A percentile compares a stretch with the other conserved stretches of the same genome.
Conservation (phyloP, 2,888 invertebrate genomes). For the Parasteatoda lunata region DNA sequence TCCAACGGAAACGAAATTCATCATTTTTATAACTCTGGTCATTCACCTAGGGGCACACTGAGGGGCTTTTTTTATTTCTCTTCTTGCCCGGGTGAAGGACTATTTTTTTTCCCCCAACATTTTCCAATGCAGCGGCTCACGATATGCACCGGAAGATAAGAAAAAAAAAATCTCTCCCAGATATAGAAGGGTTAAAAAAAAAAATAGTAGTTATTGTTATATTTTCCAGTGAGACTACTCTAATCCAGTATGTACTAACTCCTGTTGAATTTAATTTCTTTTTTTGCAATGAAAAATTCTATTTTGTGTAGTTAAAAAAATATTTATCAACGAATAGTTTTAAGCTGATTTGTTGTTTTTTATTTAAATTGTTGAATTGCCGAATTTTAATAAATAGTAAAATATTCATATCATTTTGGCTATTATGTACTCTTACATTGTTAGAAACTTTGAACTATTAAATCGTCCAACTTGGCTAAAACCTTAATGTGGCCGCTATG, state of each 20-base stretch:
- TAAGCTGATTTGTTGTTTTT: too few species aligned
- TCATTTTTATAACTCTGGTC: slow-evolving; percentile 53
- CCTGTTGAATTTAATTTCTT: background rate
- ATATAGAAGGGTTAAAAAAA: slow-evolving; percentile 46
- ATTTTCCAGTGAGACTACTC: background rate
- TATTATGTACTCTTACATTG: too few species aligned
- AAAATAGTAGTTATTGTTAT: background rate
- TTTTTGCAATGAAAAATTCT: background rate
- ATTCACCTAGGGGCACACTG: slow-evolving; percentile 44
- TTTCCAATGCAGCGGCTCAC: slow-evolving; percentile 34
- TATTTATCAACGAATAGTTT: too few species aligned
- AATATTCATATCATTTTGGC: too few species aligned
- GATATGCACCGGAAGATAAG: slow-evolving; percentile 41
- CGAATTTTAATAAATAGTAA: too few species aligned
- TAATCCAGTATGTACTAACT: background rate
- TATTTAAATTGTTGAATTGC: too few species aligned
- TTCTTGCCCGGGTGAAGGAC: slow-evolving; percentile 18
- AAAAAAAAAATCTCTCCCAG: slow-evolving; percentile 49
- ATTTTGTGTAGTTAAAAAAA: background rate
- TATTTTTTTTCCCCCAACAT: slow-evolving; percentile 7
- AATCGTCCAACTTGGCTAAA: too few species aligned
- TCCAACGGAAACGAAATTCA: slow-evolving; percentile 27
- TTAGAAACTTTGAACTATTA: too few species aligned
- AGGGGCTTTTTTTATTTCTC: slow-evolving; percentile 46
- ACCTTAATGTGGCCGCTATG: too few species aligned